Conservation (phyloP, 2,113 vertebrate genomes). For the Hyla sarda region DNA sequence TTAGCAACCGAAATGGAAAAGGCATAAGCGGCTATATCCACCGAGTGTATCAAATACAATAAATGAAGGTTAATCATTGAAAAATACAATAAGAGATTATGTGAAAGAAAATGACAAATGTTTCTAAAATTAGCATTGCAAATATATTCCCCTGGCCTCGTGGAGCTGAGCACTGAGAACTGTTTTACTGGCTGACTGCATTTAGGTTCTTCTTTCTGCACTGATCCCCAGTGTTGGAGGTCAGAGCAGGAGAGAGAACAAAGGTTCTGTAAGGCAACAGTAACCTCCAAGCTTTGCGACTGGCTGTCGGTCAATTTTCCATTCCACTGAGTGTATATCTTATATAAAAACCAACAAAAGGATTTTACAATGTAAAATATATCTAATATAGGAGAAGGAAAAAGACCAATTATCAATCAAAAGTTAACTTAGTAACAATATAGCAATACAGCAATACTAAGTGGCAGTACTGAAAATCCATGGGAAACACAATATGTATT, state of each 20-base stretch:
- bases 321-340: background rate
- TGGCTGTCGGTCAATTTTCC: background rate
- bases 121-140: conserved; percentile 6
- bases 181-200: conserved; percentile 1
- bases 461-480: too few species aligned
- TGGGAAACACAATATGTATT: too few species aligned
- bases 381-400: background rate
- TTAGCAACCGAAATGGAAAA: background rate
- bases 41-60: background rate
- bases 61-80: background rate
- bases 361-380: background rate
- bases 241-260: background rate
- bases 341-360: background rate
- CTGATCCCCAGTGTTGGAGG: conserved; percentile 1
- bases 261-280: background rate
- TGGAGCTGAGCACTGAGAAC: background rate
- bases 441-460: too few species aligned
- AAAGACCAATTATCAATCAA: too few species aligned
- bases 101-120: conserved; percentile 19
- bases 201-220: conserved; percentile 4
- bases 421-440: too few species aligned
- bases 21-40: background rate
- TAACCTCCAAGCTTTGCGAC: background rate
- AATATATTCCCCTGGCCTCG: background rate
- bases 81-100: background rate